phyloP scores from a whole-genome alignment of 2,113 vertebrate genomes.

The Holacanthus passer region DNA sequence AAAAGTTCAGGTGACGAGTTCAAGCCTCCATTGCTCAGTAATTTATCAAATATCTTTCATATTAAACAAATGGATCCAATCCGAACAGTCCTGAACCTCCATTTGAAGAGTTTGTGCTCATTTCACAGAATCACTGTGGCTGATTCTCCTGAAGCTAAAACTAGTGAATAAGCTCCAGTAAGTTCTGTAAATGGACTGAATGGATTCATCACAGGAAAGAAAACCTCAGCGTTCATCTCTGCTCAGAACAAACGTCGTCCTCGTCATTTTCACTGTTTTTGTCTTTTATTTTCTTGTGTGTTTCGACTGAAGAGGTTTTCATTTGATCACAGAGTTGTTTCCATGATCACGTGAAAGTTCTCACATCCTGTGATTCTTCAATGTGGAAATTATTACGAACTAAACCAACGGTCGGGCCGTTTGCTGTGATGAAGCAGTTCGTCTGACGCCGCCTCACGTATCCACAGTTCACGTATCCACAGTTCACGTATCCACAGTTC shows the following conservation, averaged over 20 bases:
- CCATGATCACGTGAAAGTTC: not conserved
- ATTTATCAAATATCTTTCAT: not conserved
- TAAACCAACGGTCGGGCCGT: not conserved
- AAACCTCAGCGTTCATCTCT: not conserved
- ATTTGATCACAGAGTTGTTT: not conserved
- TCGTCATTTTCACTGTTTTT: not conserved
- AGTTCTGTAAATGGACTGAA: not conserved
- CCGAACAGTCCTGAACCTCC: not conserved
- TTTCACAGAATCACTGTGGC: not conserved
- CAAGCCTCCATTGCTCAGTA: not conserved
- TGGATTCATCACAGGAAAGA: not conserved
- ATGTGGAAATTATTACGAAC: not conserved
- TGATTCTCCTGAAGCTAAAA: constrained; percentile 1
- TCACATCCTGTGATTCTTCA: not conserved
- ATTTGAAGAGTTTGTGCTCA: constrained; percentile 2
- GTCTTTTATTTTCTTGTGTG: not conserved
- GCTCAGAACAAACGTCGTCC: not conserved
- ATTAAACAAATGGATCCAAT: not conserved
- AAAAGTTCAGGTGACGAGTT: not conserved
- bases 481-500: not conserved
- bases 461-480: not conserved
- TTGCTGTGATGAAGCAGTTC: not conserved
- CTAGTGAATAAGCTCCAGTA: constrained; percentile 7
- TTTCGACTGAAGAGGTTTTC: not conserved
- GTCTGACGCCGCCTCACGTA: not conserved